phyloP scores from a whole-genome alignment of 2,113 vertebrate genomes.

The Picathartes gymnocephalus region DNA sequence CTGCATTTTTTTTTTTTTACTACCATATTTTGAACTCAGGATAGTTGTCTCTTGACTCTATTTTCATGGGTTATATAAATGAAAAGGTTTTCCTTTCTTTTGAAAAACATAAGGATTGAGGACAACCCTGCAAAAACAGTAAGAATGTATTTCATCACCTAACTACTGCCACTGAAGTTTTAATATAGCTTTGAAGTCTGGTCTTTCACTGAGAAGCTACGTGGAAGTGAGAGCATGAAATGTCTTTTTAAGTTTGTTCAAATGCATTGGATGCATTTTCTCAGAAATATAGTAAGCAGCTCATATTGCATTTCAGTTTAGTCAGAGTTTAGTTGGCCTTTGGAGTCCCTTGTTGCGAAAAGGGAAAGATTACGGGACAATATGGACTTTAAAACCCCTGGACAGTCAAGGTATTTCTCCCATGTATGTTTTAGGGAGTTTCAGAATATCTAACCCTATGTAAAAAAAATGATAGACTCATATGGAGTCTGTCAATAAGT shows the following conservation, averaged over 20 bases:
- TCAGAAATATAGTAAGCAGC: background rate
- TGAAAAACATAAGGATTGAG: background rate
- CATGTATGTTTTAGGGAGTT: background rate
- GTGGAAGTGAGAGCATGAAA: background rate
- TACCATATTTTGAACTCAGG: background rate
- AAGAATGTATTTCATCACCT: background rate
- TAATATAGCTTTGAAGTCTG: background rate
- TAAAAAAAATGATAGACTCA: background rate
- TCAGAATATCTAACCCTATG: background rate
- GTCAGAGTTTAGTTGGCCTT: background rate
- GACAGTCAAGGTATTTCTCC: background rate
- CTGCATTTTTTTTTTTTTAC: background rate
- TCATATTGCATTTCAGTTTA: background rate
- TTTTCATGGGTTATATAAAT: background rate
- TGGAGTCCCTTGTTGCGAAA: background rate
- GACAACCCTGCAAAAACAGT: background rate
- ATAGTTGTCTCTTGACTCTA: background rate
- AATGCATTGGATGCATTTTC: background rate
- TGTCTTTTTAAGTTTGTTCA: background rate
- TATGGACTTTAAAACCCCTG: background rate
- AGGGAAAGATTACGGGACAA: background rate
- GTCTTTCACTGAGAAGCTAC: background rate
- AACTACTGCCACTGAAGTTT: background rate
- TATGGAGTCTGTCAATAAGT: background rate
- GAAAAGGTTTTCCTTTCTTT: background rate